phyloP scores from a whole-genome alignment of 2,888 invertebrate genomes.

The Tetragonisca angustula region DNA sequence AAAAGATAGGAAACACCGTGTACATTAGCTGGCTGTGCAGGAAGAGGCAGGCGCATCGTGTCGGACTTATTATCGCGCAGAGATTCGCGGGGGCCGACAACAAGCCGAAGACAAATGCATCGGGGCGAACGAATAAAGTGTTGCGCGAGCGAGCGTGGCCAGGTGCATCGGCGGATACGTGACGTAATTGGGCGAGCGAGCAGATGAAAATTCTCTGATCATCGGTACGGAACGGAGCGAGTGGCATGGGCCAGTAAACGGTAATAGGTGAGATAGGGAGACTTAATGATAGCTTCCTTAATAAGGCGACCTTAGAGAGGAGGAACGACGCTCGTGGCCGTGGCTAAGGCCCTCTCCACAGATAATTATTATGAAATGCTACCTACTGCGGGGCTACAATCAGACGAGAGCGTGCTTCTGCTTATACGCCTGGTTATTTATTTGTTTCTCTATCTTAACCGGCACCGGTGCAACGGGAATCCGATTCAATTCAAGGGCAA shows the following conservation, averaged over 20 bases:
- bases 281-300: slow-evolving; percentile 81
- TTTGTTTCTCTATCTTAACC: slow-evolving; percentile 54
- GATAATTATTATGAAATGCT: slow-evolving; percentile 79
- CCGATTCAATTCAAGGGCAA: slow-evolving; percentile 43
- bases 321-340: slow-evolving; percentile 69
- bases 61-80: slow-evolving; percentile 21
- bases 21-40: slow-evolving; percentile 10
- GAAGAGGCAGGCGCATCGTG: slow-evolving; percentile 8
- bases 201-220: slow-evolving; percentile 80
- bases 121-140: slow-evolving; percentile 29
- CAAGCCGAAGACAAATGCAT: slow-evolving; percentile 49
- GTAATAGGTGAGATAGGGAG: slow-evolving; percentile 79
- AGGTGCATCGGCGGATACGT: slow-evolving; percentile 59
- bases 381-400: slow-evolving; percentile 69
- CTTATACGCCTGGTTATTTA: slow-evolving; percentile 68
- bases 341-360: slow-evolving; percentile 45
- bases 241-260: slow-evolving; percentile 69
- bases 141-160: slow-evolving; percentile 41
- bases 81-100: slow-evolving; percentile 34
- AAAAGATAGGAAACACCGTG: background rate
- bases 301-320: slow-evolving; percentile 78
- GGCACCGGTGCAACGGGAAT: slow-evolving; percentile 26
- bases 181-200: slow-evolving; percentile 75
- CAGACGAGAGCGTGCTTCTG: slow-evolving; percentile 76
- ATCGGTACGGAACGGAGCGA: slow-evolving; percentile 76